These are phyloP conservation scores for Labeo catla DNA, from an alignment of 2,113 vertebrate species.

Conservation along the genomic window DNA sequence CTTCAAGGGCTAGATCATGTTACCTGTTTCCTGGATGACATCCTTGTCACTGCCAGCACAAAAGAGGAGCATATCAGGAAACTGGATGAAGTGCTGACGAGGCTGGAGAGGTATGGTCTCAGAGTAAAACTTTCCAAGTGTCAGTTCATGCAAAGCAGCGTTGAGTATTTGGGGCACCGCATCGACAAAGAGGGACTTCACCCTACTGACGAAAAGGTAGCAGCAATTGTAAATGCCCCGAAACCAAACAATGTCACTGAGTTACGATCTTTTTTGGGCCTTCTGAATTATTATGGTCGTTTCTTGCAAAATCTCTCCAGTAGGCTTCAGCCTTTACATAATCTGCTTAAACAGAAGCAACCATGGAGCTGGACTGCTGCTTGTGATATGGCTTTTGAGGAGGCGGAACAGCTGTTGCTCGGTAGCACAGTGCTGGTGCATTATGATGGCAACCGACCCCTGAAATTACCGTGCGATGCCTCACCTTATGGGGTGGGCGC, in stretches of 20 bases:
- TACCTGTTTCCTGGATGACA: conserved; percentile 41
- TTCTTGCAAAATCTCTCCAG: conserved; percentile 30
- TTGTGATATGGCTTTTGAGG: background rate
- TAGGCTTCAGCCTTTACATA: conserved; percentile 9
- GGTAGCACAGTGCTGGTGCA: background rate
- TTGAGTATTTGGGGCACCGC: conserved; percentile 38
- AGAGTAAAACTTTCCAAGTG: too few species aligned
- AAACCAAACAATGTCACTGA: background rate
- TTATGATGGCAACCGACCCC: conserved; percentile 1
- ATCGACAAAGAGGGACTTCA: conserved; percentile 31
- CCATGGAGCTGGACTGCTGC: conserved; percentile 21
- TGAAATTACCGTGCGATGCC: too few species aligned
- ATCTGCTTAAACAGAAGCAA: conserved; percentile 3
- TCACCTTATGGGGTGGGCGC: background rate
- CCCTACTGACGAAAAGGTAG: conserved; percentile 34
- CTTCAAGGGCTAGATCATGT: conserved; percentile 32
- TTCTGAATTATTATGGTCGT: conserved; percentile 28
- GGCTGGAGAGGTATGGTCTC: background rate
- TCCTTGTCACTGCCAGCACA: conserved; percentile 34
- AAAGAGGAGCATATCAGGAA: conserved; percentile 39
- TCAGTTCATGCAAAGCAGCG: background rate
- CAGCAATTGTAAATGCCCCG: background rate
- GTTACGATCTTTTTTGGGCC: too few species aligned
- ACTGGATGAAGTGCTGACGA: conserved; percentile 27
- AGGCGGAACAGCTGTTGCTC: background rate